Conservation (phyloP, 2,113 vertebrate genomes). For the Ciconia stormi region DNA sequence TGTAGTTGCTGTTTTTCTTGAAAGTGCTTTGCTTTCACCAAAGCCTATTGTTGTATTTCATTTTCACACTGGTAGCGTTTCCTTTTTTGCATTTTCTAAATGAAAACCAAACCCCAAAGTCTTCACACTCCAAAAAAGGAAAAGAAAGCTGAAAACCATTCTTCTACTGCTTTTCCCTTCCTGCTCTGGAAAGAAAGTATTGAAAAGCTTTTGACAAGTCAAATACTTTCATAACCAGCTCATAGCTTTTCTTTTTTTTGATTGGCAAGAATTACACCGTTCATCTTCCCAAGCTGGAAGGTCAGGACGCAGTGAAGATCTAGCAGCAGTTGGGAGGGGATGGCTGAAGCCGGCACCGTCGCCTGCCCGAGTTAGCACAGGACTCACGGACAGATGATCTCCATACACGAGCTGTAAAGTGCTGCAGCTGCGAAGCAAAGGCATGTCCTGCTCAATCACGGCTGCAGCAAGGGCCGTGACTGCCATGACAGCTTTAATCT, state of each 20-base stretch:
- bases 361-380: background rate
- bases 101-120: background rate
- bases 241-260: background rate
- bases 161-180: background rate
- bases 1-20: background rate
- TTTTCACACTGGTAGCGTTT: background rate
- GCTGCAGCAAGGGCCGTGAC: background rate
- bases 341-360: fast-evolving
- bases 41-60: background rate
- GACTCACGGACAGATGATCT: background rate
- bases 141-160: background rate
- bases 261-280: background rate
- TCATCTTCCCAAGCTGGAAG: background rate
- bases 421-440: background rate
- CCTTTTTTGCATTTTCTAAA: background rate
- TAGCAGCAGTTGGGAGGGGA: background rate
- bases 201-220: background rate
- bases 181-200: background rate
- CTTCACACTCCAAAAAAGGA: background rate
- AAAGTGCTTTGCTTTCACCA: background rate
- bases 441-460: background rate
- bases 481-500: background rate
- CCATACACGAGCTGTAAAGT: background rate
- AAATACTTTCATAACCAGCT: background rate
- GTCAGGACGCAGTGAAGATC: background rate